These are phyloP conservation scores for Mixornis gularis DNA, from an alignment of 2,113 vertebrate genomes.

Conservation along the genomic window DNA sequence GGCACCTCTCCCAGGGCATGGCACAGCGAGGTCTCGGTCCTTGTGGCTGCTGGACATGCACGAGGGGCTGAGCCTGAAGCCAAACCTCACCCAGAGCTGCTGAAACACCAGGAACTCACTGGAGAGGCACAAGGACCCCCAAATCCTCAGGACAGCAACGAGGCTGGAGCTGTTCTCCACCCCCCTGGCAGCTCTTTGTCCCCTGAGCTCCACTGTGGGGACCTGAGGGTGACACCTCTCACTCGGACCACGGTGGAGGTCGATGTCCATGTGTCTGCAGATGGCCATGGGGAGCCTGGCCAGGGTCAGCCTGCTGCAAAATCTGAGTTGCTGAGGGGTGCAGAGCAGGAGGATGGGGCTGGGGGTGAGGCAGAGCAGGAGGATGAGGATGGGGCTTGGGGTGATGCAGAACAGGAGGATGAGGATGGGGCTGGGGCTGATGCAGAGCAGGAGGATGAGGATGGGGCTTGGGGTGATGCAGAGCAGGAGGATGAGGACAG, in stretches of 20 bases:
- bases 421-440: too few species aligned
- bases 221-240: rapidly evolving
- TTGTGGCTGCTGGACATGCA: rapidly evolving
- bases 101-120: rapidly evolving
- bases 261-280: slow-evolving; percentile 7
- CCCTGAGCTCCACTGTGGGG: rapidly evolving
- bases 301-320: background rate
- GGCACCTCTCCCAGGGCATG: rapidly evolving
- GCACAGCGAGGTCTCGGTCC: rapidly evolving
- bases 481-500: too few species aligned
- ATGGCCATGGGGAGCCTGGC: background rate
- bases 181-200: rapidly evolving
- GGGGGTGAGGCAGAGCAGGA: background rate
- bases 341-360: background rate
- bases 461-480: too few species aligned
- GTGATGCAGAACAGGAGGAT: too few species aligned
- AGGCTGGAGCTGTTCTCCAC: background rate
- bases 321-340: rapidly evolving
- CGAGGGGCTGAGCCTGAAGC: background rate
- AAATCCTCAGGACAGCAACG: rapidly evolving
- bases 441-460: too few species aligned
- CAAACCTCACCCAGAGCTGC: background rate
- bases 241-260: background rate
- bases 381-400: too few species aligned
- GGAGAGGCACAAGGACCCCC: background rate